Conservation (phyloP, 2,888 invertebrate species). For the Ellobium chinense region DNA sequence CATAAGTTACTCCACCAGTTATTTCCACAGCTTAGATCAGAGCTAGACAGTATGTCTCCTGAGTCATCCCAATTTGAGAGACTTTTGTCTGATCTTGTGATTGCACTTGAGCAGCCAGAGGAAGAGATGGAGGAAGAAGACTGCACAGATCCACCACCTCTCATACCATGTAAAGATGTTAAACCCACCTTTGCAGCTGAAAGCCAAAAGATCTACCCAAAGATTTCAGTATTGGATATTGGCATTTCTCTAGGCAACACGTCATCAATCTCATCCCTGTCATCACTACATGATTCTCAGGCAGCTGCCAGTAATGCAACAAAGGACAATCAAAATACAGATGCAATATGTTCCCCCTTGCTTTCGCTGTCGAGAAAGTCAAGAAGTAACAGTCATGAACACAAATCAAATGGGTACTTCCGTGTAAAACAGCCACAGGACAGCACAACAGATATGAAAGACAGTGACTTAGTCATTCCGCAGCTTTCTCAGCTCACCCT, state of each 20-base stretch:
- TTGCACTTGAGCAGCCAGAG: constrained; percentile 8
- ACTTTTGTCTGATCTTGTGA: constrained; percentile 12
- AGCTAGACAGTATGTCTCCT: constrained; percentile 16
- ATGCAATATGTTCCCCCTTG: neutral
- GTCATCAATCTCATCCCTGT: neutral
- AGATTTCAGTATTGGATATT: neutral
- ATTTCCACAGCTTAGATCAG: constrained; percentile 7
- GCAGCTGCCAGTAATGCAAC: neutral
- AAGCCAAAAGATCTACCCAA: neutral
- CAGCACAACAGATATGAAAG: neutral
- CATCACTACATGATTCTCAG: neutral
- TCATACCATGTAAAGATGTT: neutral
- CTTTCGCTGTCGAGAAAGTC: too few relatives aligned
- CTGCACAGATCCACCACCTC: neutral
- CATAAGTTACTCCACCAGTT: constrained; percentile 16
- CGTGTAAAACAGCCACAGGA: neutral
- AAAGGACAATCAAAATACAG: neutral
- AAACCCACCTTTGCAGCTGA: neutral
- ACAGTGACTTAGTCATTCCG: neutral
- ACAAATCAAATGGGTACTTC: neutral
- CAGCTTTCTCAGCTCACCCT: constrained; percentile 12
- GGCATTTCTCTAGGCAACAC: neutral
- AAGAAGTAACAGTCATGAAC: neutral
- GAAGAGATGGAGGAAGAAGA: neutral
- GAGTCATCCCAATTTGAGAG: constrained; percentile 5